Conservation (phyloP, 2,113 vertebrate genomes). For the Macrotus californicus region DNA sequence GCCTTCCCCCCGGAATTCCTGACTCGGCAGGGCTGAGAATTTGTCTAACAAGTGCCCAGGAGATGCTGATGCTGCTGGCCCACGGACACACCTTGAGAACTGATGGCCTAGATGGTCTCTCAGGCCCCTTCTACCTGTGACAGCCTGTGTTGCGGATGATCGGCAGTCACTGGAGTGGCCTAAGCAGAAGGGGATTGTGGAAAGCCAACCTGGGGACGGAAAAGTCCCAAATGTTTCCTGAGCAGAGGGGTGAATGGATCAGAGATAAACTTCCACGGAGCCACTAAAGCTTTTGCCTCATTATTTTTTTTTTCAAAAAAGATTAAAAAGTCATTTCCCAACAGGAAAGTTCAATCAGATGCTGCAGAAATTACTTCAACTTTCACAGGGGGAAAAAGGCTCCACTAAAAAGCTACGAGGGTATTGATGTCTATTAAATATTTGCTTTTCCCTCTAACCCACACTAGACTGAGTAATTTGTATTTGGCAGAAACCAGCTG, state of each 20-base stretch:
- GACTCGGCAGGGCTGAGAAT: neutral
- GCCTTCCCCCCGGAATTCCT: neutral
- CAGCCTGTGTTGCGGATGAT: neutral
- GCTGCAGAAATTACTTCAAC: conserved; percentile 82
- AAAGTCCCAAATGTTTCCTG: conserved; percentile 7
- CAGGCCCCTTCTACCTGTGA: neutral
- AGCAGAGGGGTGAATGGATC: conserved; percentile 68
- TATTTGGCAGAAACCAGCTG: conserved; percentile 86
- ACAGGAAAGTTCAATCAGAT: conserved; percentile 82
- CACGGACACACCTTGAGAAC: neutral
- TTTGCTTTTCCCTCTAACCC: conserved; percentile 87
- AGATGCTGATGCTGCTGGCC: no score
- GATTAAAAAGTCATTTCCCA: conserved; percentile 83
- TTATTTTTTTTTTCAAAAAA: conserved; percentile 78
- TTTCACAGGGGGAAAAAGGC: conserved; percentile 72
- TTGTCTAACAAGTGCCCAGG: neutral
- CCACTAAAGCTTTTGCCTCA: conserved; percentile 75
- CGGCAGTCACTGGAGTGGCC: neutral
- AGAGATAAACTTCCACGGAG: conserved; percentile 72
- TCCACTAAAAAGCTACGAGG: conserved; percentile 80
- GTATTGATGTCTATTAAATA: conserved; percentile 91
- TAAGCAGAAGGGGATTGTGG: neutral
- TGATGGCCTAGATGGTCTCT: neutral
- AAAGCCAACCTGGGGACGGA: neutral
- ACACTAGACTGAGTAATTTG: conserved; percentile 87